Evolutionary conservation across 1,140 invertebrate species (phyloP).

Genomic region (Bombus consobrinus): DNA sequence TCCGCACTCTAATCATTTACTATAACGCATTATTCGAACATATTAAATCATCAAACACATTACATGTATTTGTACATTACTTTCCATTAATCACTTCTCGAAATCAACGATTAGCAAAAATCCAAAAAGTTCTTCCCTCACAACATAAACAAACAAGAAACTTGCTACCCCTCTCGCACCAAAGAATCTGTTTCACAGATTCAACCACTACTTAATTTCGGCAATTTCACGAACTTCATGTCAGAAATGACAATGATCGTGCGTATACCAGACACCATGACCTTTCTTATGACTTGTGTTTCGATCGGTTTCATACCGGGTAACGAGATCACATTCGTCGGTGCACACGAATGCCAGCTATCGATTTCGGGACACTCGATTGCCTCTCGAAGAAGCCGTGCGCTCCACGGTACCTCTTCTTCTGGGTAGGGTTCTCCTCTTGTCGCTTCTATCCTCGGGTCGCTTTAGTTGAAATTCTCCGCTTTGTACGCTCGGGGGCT

Average conservation of each 20-base stretch:
- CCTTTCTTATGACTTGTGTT: slow-evolving; percentile 1
- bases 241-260: no score
- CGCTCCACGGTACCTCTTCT: not conserved
- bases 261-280: slow-evolving; percentile 16
- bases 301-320: slow-evolving; percentile 4
- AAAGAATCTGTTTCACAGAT: not conserved
- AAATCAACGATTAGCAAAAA: no score
- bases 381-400: slow-evolving; percentile 41
- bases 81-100: no score
- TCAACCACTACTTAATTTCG: not conserved
- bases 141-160: not conserved
- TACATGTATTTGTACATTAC: no score
- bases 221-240: no score
- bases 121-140: no score
- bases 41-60: no score
- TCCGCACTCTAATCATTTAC: no score
- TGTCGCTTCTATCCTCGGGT: slow-evolving; percentile 8
- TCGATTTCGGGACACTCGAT: slow-evolving; percentile 51
- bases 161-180: not conserved
- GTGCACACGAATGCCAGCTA: slow-evolving; percentile 22
- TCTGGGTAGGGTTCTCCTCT: not conserved
- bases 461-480: slow-evolving; percentile 12
- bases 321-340: slow-evolving; percentile 41
- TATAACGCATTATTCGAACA: no score
- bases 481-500: slow-evolving; percentile 50